phyloP scores from a whole-genome alignment of 2,113 vertebrate genomes.

The Delphinapterus leucas region DNA sequence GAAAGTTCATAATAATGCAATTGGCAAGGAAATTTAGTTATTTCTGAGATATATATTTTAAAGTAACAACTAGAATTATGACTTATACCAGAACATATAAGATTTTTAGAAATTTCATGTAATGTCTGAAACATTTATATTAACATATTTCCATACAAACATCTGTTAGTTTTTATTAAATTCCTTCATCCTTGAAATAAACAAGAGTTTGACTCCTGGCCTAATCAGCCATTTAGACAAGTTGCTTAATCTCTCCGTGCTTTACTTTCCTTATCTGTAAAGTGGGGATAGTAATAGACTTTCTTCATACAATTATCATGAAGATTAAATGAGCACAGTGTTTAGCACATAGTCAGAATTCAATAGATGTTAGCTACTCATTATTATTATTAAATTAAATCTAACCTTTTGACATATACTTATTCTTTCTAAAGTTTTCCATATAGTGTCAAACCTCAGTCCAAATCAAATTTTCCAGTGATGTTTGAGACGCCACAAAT shows the following conservation, averaged over 20 bases:
- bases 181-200: not conserved
- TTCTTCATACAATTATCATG: not conserved
- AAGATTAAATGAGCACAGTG: conserved; percentile 1
- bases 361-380: not conserved
- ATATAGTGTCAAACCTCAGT: not conserved
- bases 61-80: too few relatives aligned
- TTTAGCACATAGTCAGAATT: not conserved
- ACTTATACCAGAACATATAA: too few relatives aligned
- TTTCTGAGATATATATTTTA: too few relatives aligned
- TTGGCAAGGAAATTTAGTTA: too few relatives aligned
- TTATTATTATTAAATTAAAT: conserved; percentile 1
- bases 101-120: too few relatives aligned
- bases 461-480: not conserved
- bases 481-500: not conserved
- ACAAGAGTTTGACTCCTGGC: not conserved
- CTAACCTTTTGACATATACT: not conserved
- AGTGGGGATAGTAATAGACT: not conserved
- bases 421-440: not conserved
- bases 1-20: too few relatives aligned
- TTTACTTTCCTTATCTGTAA: not conserved
- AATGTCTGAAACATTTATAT: too few relatives aligned
- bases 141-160: too few relatives aligned
- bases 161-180: not conserved
- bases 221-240: not conserved
- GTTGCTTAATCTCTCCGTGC: not conserved